Evolutionary conservation across 2,113 vertebrate genomes (phyloP).

Genomic region (Trichomycterus rosablanca): DNA sequence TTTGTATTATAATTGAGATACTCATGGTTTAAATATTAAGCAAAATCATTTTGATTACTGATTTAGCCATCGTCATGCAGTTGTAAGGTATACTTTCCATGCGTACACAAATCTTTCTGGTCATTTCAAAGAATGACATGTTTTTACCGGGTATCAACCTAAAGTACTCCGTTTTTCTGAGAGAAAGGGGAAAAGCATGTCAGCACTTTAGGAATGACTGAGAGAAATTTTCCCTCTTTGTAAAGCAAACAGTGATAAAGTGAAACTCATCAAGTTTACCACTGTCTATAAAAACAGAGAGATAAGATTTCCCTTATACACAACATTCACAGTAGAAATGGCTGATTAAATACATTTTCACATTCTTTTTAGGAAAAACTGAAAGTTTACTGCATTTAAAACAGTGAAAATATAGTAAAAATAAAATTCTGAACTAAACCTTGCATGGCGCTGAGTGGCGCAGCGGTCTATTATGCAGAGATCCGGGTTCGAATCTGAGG

Average conservation of each 20-base stretch:
- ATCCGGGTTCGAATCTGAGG: no score
- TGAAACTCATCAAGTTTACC: conserved; percentile 5
- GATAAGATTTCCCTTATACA: conserved; percentile 4
- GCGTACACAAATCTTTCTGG: no score
- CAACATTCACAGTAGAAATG: not conserved
- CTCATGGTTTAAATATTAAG: no score
- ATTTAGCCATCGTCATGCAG: no score
- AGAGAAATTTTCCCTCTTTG: not conserved
- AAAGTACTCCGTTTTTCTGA: not conserved
- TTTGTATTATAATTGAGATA: no score
- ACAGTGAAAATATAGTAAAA: not conserved
- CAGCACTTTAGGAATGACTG: not conserved
- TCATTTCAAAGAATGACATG: no score
- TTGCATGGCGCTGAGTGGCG: not conserved
- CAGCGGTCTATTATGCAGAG: no score
- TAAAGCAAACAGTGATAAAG: conserved; percentile 8
- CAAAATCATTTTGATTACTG: no score
- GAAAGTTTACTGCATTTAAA: not conserved
- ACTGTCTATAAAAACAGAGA: conserved; percentile 3
- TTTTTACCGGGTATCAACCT: no score
- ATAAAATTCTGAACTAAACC: not conserved
- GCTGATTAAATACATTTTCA: not conserved
- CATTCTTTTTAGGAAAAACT: not conserved
- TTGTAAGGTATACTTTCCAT: no score
- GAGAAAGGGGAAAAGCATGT: not conserved